Evolutionary conservation across 2,888 invertebrate species (phyloP), one percentile per base, ranked within the genome.

Genomic region (Pterobdella sp.): DNA sequence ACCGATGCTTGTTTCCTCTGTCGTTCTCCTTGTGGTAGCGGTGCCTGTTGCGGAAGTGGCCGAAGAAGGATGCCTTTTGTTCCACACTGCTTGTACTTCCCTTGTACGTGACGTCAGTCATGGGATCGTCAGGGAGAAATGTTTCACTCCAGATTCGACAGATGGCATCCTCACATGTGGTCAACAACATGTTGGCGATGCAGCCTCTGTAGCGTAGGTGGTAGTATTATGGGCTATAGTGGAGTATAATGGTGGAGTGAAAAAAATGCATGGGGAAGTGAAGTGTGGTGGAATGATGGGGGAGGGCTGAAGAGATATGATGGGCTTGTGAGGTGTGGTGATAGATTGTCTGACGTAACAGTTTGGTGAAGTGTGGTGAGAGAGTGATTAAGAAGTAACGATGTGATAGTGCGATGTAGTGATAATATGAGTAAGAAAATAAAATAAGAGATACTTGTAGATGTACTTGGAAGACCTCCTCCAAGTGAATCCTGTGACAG

Each of bases 111-210:
- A 80, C 78, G 76, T 82, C 84, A 68, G 80, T 77, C 26, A 82
- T 88, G 72, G 95, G 95, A 86, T 96, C 95, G 82, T 96, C 95
- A 0, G 96, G 95, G 77, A 96, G 87, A 75, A 95, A 90, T 0
- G 96, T 97, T 86, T 98, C 97, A 72, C 94, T 92, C 98, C 98
- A 98, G 79, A 99, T 89, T 77, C 98, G 90, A 82, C 96, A 97
- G 80, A 98, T 97, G 86, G 97, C 96, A 85, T 99, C 98, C 81
- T 92, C 89, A 84, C 96, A 97, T 69, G 95, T 96, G 74, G 98
- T 97, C 75, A 98, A 93, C 79, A 99, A 85, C 89, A 96, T 94
- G 85, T 98, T 97, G 75, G 94, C 94, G 22, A 97, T 94, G 71
- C 94, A 93, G 72, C 95, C 94, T 83, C 93, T 93, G 84, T 34